Base-by-base conservation (phyloP, 2,888 invertebrate species). In the Drosophila robusta region DNA sequence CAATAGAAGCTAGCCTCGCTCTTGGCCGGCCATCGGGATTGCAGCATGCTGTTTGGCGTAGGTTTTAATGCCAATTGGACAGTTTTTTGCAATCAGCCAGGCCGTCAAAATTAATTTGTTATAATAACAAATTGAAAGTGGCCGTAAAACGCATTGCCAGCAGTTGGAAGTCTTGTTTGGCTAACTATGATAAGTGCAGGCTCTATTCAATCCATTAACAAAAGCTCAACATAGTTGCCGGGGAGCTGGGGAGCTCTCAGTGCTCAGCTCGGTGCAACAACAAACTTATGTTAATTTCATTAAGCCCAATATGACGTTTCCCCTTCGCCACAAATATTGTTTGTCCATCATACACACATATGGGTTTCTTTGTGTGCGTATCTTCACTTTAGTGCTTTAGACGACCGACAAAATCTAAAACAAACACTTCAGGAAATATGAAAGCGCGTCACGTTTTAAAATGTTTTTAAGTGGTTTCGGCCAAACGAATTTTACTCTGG, bases 31-130 rank as follows among this genome's bases (percentile, higher is more conserved):
- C 54, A 32, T 45, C 58, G 42, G 39, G 60, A 61, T 61, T 62
- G 44, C 44, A 45, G 61, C 76, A 70, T 61, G 83, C 84, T 86
- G 84, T 69, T 78, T 70, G 63, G 85, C 85, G 85, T 85, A 87
- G 89, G 85, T 60, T 88, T 83, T 56, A 78, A 84, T 80, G 71
- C 81, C 89, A 88, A 80, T 85, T 79, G 76, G 67, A 78, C 68
- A 78, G 74, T 86, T 82, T 80, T 87, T 87, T 66, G 89, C 89
- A 85, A 85, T 85, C 85, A 85, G 84, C 85, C 71, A 64, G 84
- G 60, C 67, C 67, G 85, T 89, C 85, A 81, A 70, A 84, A 89
- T 89, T 89, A 83, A 85, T 85, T 85, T 85, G 87, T 79, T 87
- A 75, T 66, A 89, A 87, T 79, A 85, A 85, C 89, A 85, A 85